Base-by-base conservation (phyloP, 2,797 vertebrate genomes). In the Aphelocoma californica region DNA sequence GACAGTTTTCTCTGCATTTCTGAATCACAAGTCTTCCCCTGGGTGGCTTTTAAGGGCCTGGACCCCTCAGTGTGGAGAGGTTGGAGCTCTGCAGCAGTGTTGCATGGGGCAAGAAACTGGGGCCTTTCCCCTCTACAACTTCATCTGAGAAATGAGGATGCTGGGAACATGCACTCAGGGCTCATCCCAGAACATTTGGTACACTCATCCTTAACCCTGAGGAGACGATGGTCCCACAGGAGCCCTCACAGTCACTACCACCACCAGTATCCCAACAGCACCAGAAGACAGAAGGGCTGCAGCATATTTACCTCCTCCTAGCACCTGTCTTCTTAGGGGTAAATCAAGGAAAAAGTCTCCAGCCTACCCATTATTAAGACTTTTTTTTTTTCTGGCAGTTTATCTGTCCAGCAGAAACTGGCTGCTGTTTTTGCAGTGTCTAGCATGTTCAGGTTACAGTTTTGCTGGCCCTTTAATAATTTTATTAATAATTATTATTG, bases 171-270 rank as follows among this genome's bases (percentile, higher is more conserved):
- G 9, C 2, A n/a, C 32, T 67, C 61, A 77, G 34, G 20, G 29
- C 7, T 72, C 21, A 70, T 32, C 16, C 18, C 72, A 81, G 53
- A 48, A 66, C 2, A 54, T 36, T 54, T 60, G 48, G 16, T 51
- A 24, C 12, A 14, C 14, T 89, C 42, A 47, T 58, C 54, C 19
- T 75, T 4, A 4, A 34, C 6, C 24, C 18, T 5, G 29, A 57
- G 54, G 47, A 82, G 6, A 13, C 10, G 36, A 24, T 0, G 0
- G 28, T 84, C 62, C 42, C 11, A 5, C 7, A 64, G 61, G 32
- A 81, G 21, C n/a, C 44, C n/a, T 74, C 44, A 16, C 24, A 81
- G 40, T 36, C n/a, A 32, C 34, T 31, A 31, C 19, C 24, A 53
- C 19, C 5, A 8, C 12, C 45, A 56, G 38, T 7, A 58, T 18